Base-by-base conservation (phyloP, 2,888 invertebrate species). In the Isotomurus palustris region DNA sequence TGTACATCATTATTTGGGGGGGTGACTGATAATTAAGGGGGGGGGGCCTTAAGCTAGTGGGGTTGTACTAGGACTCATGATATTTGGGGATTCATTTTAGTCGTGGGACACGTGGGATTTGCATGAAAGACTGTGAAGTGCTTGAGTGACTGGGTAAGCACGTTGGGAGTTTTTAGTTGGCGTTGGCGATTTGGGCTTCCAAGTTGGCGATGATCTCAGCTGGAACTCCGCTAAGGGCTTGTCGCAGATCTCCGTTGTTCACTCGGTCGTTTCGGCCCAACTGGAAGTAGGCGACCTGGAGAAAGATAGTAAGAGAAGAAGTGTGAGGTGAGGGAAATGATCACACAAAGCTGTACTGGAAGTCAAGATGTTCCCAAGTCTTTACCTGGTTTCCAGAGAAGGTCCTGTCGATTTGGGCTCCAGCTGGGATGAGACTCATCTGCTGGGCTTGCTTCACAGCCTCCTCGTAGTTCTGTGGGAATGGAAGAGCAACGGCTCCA, bases 141-240 rank as follows among this genome's bases (percentile, higher is more conserved):
- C n/a, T n/a, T n/a, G n/a, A n/a, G n/a, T n/a, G n/a, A n/a, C n/a
- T n/a, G n/a, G n/a, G n/a, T n/a, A n/a, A n/a, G n/a, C n/a, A n/a
- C n/a, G n/a, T n/a, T n/a, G 32, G 32, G 14, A 32, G 10, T 32
- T 32, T 43, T 63, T 63, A 63, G 59, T 63, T 59, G 47, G 59
- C 62, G 36, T 63, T 56, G 28, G 62, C 59, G 36, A 63, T 63
- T 57, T 63, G 62, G 40, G 59, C 53, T 54, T 62, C 62, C 59
- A 62, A 62, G 54, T 62, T 62, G 62, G 59, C 59, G 59, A 62
- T 58, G 56, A 62, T 59, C 53, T 62, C 62, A 51, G 59, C 51
- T 59, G 62, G 62, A 38, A 62, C 53, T 40, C 62, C 62, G 28
- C 59, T 51, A 27, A 62, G 45, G 48, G 62, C 62, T 43, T 54